Evolutionary conservation across 2,888 invertebrate species (phyloP).

Genomic region (Hypena proboscidalis): DNA sequence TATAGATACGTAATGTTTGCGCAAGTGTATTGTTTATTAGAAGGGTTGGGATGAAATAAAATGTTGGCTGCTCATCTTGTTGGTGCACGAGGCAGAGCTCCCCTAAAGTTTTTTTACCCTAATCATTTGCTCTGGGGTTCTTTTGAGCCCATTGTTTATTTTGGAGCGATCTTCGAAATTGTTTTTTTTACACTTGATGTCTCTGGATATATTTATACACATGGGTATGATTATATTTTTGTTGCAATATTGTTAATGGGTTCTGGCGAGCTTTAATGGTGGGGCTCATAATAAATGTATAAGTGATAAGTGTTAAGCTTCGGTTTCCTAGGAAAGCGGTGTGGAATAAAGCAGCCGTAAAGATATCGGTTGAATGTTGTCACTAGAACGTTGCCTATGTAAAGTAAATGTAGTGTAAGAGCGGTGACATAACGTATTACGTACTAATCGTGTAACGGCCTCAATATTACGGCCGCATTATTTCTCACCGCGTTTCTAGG

Average conservation of each 20-base stretch:
- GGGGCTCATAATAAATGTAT: too few relatives aligned
- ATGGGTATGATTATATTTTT: conserved; percentile 11
- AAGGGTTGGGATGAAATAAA: conserved; percentile 55
- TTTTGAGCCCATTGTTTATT: conserved; percentile 69
- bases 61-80: conserved; percentile 68
- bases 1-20: conserved; percentile 41
- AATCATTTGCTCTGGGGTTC: conserved; percentile 66
- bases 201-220: conserved; percentile 25
- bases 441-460: too few relatives aligned
- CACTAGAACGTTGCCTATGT: too few relatives aligned
- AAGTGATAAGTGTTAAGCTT: too few relatives aligned
- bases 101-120: conserved; percentile 66
- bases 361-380: too few relatives aligned
- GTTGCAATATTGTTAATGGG: background rate
- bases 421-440: too few relatives aligned
- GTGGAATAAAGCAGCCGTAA: too few relatives aligned
- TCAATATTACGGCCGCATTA: too few relatives aligned
- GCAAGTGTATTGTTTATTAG: conserved; percentile 57
- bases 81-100: conserved; percentile 47
- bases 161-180: conserved; percentile 55
- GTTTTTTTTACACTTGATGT: conserved; percentile 48
- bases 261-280: too few relatives aligned
- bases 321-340: too few relatives aligned
- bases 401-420: too few relatives aligned
- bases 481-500: too few relatives aligned